Evolutionary conservation across 2,113 vertebrate species (phyloP).

Genomic region (Rattus norvegicus): GRCr8 NC_086024.1:46239001-46239500

Average conservation of each 20-base stretch:
- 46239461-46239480: rapidly evolving
- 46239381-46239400: neutral
- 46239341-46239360: neutral
- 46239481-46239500: rapidly evolving
- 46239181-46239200: neutral
- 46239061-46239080: neutral
- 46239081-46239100: neutral
- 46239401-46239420: neutral
- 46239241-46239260: neutral
- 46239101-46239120: rapidly evolving
- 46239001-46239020: neutral
- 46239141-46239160: neutral
- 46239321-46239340: neutral
- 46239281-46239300: rapidly evolving
- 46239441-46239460: rapidly evolving
- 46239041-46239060: neutral
- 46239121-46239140: neutral
- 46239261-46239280: neutral
- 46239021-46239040: neutral
- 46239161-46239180: neutral
- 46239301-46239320: neutral
- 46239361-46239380: neutral
- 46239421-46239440: neutral
- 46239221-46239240: neutral
- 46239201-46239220: neutral